Conservation (phyloP, 2,113 vertebrate species). For the Peromyscus polionotus region DNA sequence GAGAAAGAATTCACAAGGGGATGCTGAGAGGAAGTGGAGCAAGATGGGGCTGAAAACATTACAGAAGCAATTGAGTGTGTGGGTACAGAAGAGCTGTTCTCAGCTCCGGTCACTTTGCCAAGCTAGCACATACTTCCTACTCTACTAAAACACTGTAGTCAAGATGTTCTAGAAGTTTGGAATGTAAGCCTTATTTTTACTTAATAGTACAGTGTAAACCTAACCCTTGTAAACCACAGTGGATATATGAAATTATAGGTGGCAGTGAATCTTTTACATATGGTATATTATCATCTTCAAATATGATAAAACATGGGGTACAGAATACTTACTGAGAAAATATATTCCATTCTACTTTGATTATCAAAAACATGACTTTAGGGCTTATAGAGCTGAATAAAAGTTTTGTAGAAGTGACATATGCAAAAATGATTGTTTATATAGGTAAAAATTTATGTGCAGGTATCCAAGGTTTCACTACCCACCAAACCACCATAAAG, state of each 20-base stretch:
- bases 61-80: not conserved
- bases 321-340: not conserved
- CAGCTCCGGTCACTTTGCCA: not conserved
- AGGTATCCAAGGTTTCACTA: not conserved
- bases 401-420: not conserved
- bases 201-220: not conserved
- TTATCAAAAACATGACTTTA: not conserved
- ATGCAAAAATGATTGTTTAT: not conserved
- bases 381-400: not conserved
- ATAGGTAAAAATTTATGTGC: not conserved
- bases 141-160: accelerated
- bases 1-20: not conserved
- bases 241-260: accelerated
- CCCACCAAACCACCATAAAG: not conserved
- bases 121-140: not conserved
- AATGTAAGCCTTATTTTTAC: not conserved
- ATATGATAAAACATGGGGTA: not conserved
- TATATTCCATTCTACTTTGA: not conserved
- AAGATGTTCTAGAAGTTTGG: not conserved
- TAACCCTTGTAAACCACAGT: not conserved
- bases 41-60: no score
- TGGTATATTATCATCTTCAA: not conserved
- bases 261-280: not conserved
- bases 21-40: not conserved
- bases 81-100: not conserved